Base-by-base conservation (phyloP, 2,888 invertebrate species). In the Macrophya alboannulata region DNA sequence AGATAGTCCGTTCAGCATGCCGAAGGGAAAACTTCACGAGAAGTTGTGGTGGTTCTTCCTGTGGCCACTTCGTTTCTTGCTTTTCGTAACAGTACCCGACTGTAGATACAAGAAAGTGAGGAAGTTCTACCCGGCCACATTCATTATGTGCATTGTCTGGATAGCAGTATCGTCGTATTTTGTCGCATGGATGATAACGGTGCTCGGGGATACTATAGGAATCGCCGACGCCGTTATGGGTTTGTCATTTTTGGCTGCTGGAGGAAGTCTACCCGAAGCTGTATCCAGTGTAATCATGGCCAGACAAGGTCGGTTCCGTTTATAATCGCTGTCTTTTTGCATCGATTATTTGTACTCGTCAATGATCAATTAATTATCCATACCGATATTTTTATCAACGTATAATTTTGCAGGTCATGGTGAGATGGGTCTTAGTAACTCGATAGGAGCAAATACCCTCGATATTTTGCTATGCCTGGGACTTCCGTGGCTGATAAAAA, bases 221-320 rank as follows among this genome's bases (percentile, higher is more conserved):
- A 97, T 99, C 79, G 97, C 98, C 0, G 98, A 98, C 89, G 97
- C 98, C 12, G 96, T 99, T 0, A 97, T 98, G 97, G 99, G 98
- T 2, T 96, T 99, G 90, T 98, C 98, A 0, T 97, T 99, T 90
- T 94, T 98, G 86, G 98, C 98, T 0, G 97, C 97, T 25, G 99
- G 98, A 4, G 98, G 98, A 1, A 98, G 98, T 89, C 95, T 99
- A 89, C 99, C 99, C 0, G 99, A 97, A 93, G 95, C 96, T 17
- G 95, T 96, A 45, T 97, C 98, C 0, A 97, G 98, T 90, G 96
- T 97, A 55, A 97, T 99, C 87, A 97, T 98, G 91, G 96, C 98
- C 0, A 95, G 97, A 91, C 96, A 97, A 95, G 98, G 98, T 98
- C 94, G 91, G 92, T 88, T 76, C 31, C 86, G 4, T 68, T 45